phyloP scores from a whole-genome alignment of 2,797 vertebrate genomes.

The Sebastes glaucus region DNA sequence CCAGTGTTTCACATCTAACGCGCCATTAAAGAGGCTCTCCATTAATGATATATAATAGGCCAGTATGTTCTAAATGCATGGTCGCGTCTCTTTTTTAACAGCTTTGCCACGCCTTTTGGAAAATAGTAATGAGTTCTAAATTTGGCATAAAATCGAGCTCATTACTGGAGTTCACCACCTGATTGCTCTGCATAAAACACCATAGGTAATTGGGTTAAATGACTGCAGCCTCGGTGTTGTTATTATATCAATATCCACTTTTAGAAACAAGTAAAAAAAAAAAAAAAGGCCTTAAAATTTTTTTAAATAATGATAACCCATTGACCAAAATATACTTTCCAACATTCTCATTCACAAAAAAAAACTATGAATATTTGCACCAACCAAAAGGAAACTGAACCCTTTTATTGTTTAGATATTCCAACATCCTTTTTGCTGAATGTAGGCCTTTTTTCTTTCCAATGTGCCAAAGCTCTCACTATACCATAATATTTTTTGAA shows the following conservation, averaged over 20 bases:
- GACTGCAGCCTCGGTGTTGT: slow-evolving; percentile 74
- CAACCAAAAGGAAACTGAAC: slow-evolving; percentile 26
- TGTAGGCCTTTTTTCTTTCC: slow-evolving; percentile 19
- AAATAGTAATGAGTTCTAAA: slow-evolving; percentile 93
- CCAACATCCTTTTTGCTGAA: slow-evolving; percentile 10
- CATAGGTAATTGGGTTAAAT: slow-evolving; percentile 94
- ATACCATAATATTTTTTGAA: slow-evolving; percentile 21
- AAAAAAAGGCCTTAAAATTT: slow-evolving; percentile 4
- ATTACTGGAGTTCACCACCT: slow-evolving; percentile 95
- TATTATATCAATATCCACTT: slow-evolving; percentile 80
- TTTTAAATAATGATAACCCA: slow-evolving; percentile 3
- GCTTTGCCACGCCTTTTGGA: slow-evolving; percentile 86
- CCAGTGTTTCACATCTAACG: slow-evolving; percentile 72
- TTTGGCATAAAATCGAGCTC: slow-evolving; percentile 99
- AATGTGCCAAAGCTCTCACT: background rate
- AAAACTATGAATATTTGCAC: background rate
- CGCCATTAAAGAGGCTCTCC: slow-evolving; percentile 74
- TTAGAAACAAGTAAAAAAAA: slow-evolving; percentile 12
- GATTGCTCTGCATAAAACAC: slow-evolving; percentile 95
- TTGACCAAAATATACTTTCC: slow-evolving; percentile 1
- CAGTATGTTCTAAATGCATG: slow-evolving; percentile 81
- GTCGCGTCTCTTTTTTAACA: slow-evolving; percentile 77
- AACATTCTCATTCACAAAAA: slow-evolving; percentile 18
- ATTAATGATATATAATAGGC: slow-evolving; percentile 79
- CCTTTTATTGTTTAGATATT: slow-evolving; percentile 30